Base-by-base conservation (phyloP, 2,888 invertebrate genomes). In the Oscheius myriophilus region DNA sequence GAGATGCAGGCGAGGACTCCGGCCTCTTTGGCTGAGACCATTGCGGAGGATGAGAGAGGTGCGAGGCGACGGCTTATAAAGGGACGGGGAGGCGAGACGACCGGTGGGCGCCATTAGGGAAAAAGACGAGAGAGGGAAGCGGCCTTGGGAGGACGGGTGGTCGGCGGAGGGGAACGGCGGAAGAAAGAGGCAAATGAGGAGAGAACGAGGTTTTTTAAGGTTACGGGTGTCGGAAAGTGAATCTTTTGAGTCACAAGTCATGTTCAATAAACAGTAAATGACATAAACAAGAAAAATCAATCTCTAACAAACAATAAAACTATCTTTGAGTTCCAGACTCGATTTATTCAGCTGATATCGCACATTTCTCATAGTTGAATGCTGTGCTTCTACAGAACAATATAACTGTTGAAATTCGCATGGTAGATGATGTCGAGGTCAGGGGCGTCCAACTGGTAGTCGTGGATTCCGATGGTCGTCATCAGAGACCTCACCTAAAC, bases 1-100 rank as follows among this genome's bases (percentile, higher is more conserved):
- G 74, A 76, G 39, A 71, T 77, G 39, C 75, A 73, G 2, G 80
- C 78, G 12, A 75, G 69, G 51, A 74, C 62, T 3, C 80, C 80
- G 18, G 80, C 80, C 43, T 69, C 64, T 25, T 73, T 70, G 26
- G 80, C 75, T 12, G 74, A 73, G 63, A 68, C 42, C 68, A 68
- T 68, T 26, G 43, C 39, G 11, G 42, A 21, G 26, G 46, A 14
- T n/a, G 26, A 54, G 26, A 23, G 21, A 54, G 26, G 21, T 16
- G 39, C 26, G 18, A n/a, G 18, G 49, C 16, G 23, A 18, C 18
- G 57, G 11, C 43, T 57, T 61, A 61, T 61, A 46, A 33, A 61
- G 26, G 61, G 61, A 14, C 61, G 61, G 49, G 61, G 61, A 61
- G 61, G 61, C 49, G 61, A 46, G 61, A 61, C 61, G 23, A 26